Conservation (phyloP, 2,113 vertebrate species). For the Platysteira castanea region DNA sequence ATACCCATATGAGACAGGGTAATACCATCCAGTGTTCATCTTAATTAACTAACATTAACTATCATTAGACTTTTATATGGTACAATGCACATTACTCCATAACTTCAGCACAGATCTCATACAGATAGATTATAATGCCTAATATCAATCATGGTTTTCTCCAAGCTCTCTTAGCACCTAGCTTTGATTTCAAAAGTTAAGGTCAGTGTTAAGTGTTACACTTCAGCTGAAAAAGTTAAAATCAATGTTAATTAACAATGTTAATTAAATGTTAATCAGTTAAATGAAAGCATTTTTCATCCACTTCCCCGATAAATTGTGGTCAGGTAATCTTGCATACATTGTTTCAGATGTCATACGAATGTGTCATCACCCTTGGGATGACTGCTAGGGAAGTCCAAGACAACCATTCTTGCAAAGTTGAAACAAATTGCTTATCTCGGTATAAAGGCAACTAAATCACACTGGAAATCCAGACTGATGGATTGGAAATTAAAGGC, state of each 20-base stretch:
- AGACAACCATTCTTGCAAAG: constrained; percentile 22
- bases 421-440: constrained; percentile 61
- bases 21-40: constrained; percentile 74
- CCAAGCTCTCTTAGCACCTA: constrained; percentile 65
- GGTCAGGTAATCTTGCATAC: constrained; percentile 63
- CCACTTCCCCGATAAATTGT: constrained; percentile 65
- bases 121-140: constrained; percentile 68
- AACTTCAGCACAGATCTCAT: constrained; percentile 68
- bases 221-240: constrained; percentile 74
- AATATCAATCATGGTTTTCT: constrained; percentile 76
- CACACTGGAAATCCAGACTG: constrained; percentile 2
- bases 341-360: constrained; percentile 62
- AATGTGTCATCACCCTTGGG: constrained; percentile 40
- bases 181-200: constrained; percentile 75
- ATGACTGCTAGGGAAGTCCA: constrained; percentile 14
- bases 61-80: constrained; percentile 80
- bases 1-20: constrained; percentile 70
- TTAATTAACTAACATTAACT: constrained; percentile 81
- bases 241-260: constrained; percentile 77
- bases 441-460: constrained; percentile 5
- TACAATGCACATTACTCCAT: constrained; percentile 76
- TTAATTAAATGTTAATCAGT: constrained; percentile 81
- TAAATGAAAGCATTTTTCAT: constrained; percentile 78
- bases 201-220: constrained; percentile 76
- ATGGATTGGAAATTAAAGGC: constrained; percentile 19